These are phyloP conservation scores for Pseudomyrmex cubaensis DNA, from an alignment of 1,140 invertebrate genomes.

Conservation along the genomic window DNA sequence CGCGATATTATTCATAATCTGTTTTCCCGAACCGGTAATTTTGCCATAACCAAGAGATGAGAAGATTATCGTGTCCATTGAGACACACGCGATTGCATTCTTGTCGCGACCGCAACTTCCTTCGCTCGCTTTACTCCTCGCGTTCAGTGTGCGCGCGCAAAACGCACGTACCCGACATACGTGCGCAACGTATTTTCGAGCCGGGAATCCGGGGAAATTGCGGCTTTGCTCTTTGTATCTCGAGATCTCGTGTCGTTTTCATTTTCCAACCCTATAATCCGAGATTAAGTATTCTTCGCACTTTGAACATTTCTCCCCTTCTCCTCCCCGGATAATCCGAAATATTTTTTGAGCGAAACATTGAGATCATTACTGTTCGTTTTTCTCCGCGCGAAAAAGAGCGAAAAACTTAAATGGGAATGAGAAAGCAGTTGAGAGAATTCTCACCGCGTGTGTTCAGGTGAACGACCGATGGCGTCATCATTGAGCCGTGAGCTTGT, in stretches of 20 bases:
- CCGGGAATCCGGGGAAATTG: conserved; percentile 27
- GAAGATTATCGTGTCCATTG: neutral
- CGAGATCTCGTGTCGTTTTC: conserved; percentile 28
- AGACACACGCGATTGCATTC: conserved; percentile 16
- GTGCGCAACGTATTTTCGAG: neutral
- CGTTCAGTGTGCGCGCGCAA: neutral
- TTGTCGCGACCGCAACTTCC: conserved; percentile 35
- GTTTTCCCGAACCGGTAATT: conserved; percentile 26
- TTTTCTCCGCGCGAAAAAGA: neutral
- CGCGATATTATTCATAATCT: neutral
- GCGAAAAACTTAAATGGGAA: conserved; percentile 5
- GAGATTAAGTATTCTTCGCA: conserved; percentile 16
- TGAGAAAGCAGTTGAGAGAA: neutral
- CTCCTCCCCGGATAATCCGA: neutral
- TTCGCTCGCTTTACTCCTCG: neutral
- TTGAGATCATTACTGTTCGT: conserved; percentile 30
- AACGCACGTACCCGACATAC: conserved; percentile 14
- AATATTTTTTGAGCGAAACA: conserved; percentile 15
- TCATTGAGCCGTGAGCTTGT: conserved; percentile 45
- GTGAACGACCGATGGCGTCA: conserved; percentile 26
- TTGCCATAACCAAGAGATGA: neutral
- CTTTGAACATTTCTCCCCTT: neutral
- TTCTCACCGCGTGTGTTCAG: conserved; percentile 20
- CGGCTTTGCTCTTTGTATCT: conserved; percentile 34
- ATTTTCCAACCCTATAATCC: conserved; percentile 20